Conservation (phyloP, 2,797 vertebrate genomes). For the Sphenodon punctatus region DNA sequence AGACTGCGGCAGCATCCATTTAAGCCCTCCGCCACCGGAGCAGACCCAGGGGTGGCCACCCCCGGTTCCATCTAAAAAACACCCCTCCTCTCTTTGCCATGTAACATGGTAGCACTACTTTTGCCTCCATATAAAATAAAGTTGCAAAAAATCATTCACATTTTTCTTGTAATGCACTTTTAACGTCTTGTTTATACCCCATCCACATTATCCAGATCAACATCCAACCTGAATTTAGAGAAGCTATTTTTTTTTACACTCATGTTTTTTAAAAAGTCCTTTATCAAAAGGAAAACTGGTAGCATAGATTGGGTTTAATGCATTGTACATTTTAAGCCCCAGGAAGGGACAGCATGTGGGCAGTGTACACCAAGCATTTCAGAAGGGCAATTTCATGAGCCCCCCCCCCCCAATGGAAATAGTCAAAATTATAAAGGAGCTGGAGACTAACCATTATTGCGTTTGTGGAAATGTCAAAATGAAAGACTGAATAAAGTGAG, state of each 20-base stretch:
- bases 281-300: background rate
- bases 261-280: background rate
- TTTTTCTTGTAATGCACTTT: no score
- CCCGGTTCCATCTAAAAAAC: no score
- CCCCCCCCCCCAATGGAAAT: background rate
- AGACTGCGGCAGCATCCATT: no score
- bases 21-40: no score
- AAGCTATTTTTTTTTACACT: background rate
- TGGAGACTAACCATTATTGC: background rate
- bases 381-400: conserved; percentile 17
- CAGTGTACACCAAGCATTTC: background rate
- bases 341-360: fast-evolving
- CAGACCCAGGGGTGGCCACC: no score
- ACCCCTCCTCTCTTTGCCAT: no score
- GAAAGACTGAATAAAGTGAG: conserved; percentile 15
- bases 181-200: no score
- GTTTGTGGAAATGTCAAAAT: conserved; percentile 24
- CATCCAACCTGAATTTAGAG: fast-evolving
- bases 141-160: no score
- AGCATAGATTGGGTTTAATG: background rate
- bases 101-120: no score
- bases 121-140: background rate
- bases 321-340: background rate
- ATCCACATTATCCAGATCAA: background rate
- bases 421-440: conserved; percentile 32